Percentiles rank a stretch among this genome's conserved stretches.
Evolutionary conservation across 2,797 vertebrate genomes (phyloP).

Genomic region (Xerus rutilus): DNA sequence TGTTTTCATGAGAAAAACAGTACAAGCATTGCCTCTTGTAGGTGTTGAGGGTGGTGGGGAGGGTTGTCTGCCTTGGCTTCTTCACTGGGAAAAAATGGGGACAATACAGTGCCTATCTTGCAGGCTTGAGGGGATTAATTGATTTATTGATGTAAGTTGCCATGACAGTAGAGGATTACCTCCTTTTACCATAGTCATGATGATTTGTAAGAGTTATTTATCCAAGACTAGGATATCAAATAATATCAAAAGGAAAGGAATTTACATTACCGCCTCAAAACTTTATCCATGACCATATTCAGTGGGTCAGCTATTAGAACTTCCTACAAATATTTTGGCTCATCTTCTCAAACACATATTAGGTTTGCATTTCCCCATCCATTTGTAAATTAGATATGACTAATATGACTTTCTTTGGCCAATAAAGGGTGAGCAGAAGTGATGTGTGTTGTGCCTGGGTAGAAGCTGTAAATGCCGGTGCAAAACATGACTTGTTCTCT

Average conservation of each 20-base stretch:
- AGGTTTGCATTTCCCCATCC: neutral
- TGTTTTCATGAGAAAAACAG: conserved; percentile 21
- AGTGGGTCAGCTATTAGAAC: neutral
- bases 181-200: neutral
- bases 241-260: conserved; percentile 24
- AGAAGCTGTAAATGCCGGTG: neutral
- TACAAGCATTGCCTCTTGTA: neutral
- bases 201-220: neutral
- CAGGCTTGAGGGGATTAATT: neutral
- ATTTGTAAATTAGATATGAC: neutral
- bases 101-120: neutral
- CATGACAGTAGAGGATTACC: neutral
- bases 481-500: neutral
- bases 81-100: neutral
- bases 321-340: neutral
- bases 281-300: neutral
- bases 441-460: neutral
- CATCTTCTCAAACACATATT: neutral
- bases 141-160: neutral
- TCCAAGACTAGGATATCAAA: neutral
- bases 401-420: neutral
- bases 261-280: neutral
- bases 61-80: neutral
- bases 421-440: neutral
- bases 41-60: too few relatives aligned